These are phyloP conservation scores for Ypsolopha scabrella DNA, from an alignment of 2,888 invertebrate species.

Conservation along the genomic window DNA sequence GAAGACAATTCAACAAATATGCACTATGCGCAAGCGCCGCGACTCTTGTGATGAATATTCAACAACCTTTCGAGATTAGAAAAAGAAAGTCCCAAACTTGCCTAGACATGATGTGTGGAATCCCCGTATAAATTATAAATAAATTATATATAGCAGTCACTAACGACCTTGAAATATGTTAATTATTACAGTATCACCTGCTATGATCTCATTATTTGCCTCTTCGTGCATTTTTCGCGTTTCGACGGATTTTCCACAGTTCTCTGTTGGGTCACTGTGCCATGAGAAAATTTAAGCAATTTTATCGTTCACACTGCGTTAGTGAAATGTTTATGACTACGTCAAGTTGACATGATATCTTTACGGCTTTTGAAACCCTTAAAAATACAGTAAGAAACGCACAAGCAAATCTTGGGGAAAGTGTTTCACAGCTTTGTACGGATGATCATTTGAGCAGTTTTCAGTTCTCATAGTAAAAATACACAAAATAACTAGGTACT, in stretches of 20 bases:
- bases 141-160: neutral
- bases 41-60: constrained; percentile 10
- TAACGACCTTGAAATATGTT: neutral
- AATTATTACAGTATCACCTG: neutral
- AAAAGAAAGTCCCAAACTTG: constrained; percentile 8
- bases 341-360: too few species aligned
- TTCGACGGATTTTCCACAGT: constrained; percentile 1
- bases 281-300: neutral
- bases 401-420: too few species aligned
- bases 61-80: constrained; percentile 10
- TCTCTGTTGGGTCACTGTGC: constrained; percentile 3
- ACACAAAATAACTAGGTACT: too few species aligned
- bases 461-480: too few species aligned
- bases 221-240: neutral
- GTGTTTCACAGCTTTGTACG: too few species aligned
- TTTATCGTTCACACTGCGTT: too few species aligned
- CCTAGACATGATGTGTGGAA: neutral
- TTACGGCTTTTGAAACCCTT: too few species aligned
- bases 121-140: neutral
- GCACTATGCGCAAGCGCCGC: neutral
- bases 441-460: too few species aligned
- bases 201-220: neutral
- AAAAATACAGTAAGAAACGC: too few species aligned
- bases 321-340: too few species aligned
- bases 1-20: too few species aligned